Percentiles rank a stretch among this genome's conserved stretches.
Evolutionary conservation across 2,888 invertebrate genomes (phyloP).

Genomic region (Sphaeridia pumilis): DNA sequence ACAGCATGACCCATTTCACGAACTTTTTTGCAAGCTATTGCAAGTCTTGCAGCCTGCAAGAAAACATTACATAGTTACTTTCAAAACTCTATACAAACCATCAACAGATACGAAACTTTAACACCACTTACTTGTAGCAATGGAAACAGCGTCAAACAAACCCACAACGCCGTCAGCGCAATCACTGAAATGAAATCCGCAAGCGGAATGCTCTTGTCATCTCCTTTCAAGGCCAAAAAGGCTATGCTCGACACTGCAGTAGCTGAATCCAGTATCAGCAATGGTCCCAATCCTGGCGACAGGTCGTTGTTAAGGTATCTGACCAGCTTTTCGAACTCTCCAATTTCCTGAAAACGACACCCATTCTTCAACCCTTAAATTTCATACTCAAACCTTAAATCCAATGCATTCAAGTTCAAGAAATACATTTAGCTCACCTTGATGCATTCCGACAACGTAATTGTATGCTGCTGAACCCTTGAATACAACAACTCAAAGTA

Average conservation of each 20-base stretch:
- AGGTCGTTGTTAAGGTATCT: conserved; percentile 64
- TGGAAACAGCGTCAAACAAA: conserved; percentile 52
- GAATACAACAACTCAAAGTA: conserved; percentile 60
- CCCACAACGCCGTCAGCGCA: conserved; percentile 45
- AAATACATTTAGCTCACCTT: conserved; percentile 46
- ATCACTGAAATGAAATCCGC: conserved; percentile 46
- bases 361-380: too few species aligned
- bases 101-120: not conserved
- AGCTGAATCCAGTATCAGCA: conserved; percentile 52
- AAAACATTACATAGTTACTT: too few species aligned
- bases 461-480: conserved; percentile 58
- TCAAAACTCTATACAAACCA: not conserved
- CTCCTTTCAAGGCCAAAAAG: conserved; percentile 53
- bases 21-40: conserved; percentile 58
- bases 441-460: conserved; percentile 66
- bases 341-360: conserved; percentile 59
- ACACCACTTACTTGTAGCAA: conserved; percentile 52
- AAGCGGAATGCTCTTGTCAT: conserved; percentile 46
- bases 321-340: conserved; percentile 64
- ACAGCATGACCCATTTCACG: conserved; percentile 66
- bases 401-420: conserved; percentile 3
- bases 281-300: conserved; percentile 52
- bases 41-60: conserved; percentile 60
- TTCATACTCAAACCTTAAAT: too few species aligned
- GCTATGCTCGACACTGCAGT: conserved; percentile 58